A percentile compares a stretch with the other conserved stretches of the same genome.
These are phyloP conservation scores for Drosophila rubida DNA, from an alignment of 2,888 invertebrate species.

Conservation along the genomic window DNA sequence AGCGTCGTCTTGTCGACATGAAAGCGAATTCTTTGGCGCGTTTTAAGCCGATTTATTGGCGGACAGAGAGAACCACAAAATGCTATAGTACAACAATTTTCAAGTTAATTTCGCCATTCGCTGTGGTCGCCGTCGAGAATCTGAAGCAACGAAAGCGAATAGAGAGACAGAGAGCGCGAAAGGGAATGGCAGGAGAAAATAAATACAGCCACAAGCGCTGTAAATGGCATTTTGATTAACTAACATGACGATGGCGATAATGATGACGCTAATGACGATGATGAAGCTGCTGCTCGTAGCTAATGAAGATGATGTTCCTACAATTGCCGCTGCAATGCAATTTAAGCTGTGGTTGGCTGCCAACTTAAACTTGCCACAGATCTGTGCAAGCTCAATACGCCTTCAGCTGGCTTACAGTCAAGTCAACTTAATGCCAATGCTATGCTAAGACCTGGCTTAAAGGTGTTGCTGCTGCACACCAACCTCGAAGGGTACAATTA, in stretches of 20 bases:
- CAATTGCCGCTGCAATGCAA: conserved; percentile 31
- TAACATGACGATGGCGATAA: conserved; percentile 21
- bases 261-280: conserved; percentile 11
- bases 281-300: not conserved
- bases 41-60: conserved; percentile 67
- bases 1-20: conserved; percentile 46
- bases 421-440: conserved; percentile 14
- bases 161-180: not conserved
- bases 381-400: conserved; percentile 20
- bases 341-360: conserved; percentile 26
- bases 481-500: too few species aligned
- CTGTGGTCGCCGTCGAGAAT: conserved; percentile 13
- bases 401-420: conserved; percentile 22
- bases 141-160: not conserved
- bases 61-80: conserved; percentile 53
- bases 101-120: conserved; percentile 52
- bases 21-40: conserved; percentile 67
- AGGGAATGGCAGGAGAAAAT: conserved; percentile 5
- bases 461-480: too few species aligned
- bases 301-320: conserved; percentile 18
- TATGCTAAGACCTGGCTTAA: not conserved
- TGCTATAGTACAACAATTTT: conserved; percentile 51
- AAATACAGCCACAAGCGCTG: conserved; percentile 24
- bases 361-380: conserved; percentile 29
- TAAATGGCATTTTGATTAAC: conserved; percentile 62